Evolutionary conservation across 2,888 invertebrate genomes (phyloP), one percentile per base, ranked within the genome.

Genomic region (Bugula neritina): DNA sequence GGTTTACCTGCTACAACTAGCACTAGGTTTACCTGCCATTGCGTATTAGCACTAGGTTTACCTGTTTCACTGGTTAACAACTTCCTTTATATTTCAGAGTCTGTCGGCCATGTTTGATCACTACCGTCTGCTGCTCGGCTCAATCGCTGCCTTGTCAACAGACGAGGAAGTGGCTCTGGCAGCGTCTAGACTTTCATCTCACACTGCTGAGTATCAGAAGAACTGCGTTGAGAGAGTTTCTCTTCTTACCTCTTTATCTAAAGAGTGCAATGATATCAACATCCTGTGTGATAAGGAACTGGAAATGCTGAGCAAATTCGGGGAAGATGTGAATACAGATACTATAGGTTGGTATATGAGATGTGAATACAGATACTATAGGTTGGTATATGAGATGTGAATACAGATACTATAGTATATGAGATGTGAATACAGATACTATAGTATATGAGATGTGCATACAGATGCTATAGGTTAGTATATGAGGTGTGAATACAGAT

Each of bases 51-150:
- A n/a, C n/a, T n/a, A n/a, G n/a, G n/a, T n/a, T n/a, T n/a, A n/a
- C n/a, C n/a, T n/a, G n/a, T n/a, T n/a, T n/a, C n/a, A n/a, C n/a
- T n/a, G n/a, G n/a, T n/a, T n/a, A n/a, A n/a, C n/a, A n/a, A n/a
- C n/a, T n/a, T n/a, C n/a, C n/a, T n/a, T n/a, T n/a, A n/a, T n/a
- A n/a, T 63, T 34, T 2, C n/a, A 63, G 63, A 63, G 27, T n/a
- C 31, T 63, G 63, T 63, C 63, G 27, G 31, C 63, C 29, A 63
- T 63, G 63, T 63, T 63, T 63, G 63, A 63, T 63, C 63, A 31
- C 21, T 63, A 63, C 31, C 63, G 63, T 31, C 63, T 63, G 63
- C 27, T 63, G 31, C 63, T 63, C 5, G 34, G 63, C 2, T 63
- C 63, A 2, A 63, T 63, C 29, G 63, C 63, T 63, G 31, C 63